Percentiles rank a stretch among this genome's conserved stretches.
These are phyloP conservation scores for Dynastes grantii DNA, from an alignment of 2,888 invertebrate genomes.

Conservation along the genomic window DNA sequence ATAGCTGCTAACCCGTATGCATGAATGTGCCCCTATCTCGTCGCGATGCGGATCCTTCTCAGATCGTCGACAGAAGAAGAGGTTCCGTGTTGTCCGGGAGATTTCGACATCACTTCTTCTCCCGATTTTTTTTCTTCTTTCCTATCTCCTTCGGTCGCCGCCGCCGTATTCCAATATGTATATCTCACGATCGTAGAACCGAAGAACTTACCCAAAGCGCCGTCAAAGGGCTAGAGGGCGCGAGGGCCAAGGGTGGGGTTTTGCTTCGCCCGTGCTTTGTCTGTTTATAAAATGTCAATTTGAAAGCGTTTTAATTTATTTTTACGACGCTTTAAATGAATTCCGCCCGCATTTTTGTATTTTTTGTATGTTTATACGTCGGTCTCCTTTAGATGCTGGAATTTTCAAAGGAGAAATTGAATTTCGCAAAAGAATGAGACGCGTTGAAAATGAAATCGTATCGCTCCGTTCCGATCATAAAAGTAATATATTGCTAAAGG, in stretches of 20 bases:
- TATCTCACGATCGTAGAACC: conserved; percentile 17
- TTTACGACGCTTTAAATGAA: conserved; percentile 42
- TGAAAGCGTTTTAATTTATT: conserved; percentile 45
- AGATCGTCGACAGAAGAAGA: conserved; percentile 12
- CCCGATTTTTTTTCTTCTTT: conserved; percentile 11
- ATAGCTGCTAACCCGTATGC: conserved; percentile 38
- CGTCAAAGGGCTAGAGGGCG: neutral
- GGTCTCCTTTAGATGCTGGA: neutral
- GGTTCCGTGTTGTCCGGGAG: conserved; percentile 24
- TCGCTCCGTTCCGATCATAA: conserved; percentile 1
- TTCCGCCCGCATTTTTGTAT: conserved; percentile 36
- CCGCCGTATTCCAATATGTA: conserved; percentile 16
- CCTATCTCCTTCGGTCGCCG: neutral
- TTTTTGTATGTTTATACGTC: conserved; percentile 13
- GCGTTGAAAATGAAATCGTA: conserved; percentile 5
- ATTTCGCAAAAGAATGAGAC: conserved; percentile 4
- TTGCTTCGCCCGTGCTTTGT: conserved; percentile 7
- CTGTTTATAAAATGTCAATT: conserved; percentile 44
- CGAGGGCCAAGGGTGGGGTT: conserved; percentile 1
- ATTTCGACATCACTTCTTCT: conserved; percentile 14
- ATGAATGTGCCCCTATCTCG: conserved; percentile 43
- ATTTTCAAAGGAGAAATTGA: neutral
- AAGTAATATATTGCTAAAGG: conserved; percentile 11
- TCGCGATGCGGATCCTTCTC: neutral
- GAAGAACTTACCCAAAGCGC: neutral